These are phyloP conservation scores for Baccha elongata DNA, from an alignment of 2,888 invertebrate species.

Conservation along the genomic window DNA sequence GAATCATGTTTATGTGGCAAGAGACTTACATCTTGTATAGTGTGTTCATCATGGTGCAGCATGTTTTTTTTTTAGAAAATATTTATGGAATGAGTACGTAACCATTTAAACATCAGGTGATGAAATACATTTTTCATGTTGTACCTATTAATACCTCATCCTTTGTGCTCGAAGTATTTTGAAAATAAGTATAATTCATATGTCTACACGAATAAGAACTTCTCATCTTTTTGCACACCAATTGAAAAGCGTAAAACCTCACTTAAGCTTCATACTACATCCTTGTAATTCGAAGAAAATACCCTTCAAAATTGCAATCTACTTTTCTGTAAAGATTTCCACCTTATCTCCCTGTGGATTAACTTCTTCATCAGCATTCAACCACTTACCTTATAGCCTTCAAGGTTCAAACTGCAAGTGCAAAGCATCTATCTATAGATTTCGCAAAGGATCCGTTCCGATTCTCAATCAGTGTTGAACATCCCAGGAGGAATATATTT, in stretches of 20 bases:
- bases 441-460: background rate
- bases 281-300: conserved; percentile 24
- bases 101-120: background rate
- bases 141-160: conserved; percentile 1
- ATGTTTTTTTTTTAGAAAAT: no score
- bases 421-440: background rate
- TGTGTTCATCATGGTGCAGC: conserved; percentile 16
- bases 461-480: background rate
- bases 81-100: no score
- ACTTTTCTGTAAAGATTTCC: conserved; percentile 5
- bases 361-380: conserved; percentile 23
- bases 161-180: background rate
- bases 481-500: background rate
- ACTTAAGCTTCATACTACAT: background rate
- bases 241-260: conserved; percentile 2
- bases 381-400: conserved; percentile 17
- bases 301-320: conserved; percentile 26
- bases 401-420: conserved; percentile 5
- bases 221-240: conserved; percentile 5
- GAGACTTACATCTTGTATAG: conserved; percentile 9
- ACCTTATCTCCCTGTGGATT: conserved; percentile 43
- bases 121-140: conserved; percentile 12
- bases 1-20: conserved; percentile 35
- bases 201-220: background rate
- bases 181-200: background rate